Conservation (phyloP, 2,797 vertebrate species). For the Antrozous pallidus region DNA sequence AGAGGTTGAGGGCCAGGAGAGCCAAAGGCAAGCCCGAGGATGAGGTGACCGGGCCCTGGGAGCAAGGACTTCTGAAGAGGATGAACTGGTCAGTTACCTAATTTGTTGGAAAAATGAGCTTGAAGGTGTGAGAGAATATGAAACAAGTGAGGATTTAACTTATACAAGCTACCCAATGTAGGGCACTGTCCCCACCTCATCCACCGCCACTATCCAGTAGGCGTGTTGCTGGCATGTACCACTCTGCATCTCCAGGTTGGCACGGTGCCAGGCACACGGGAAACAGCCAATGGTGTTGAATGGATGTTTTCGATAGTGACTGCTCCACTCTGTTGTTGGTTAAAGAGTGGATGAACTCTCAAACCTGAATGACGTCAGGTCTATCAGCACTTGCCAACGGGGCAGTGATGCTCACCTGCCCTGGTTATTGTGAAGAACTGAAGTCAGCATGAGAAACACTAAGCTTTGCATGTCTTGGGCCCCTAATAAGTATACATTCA, state of each 20-base stretch:
- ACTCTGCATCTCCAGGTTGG: not conserved
- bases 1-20: not conserved
- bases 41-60: not conserved
- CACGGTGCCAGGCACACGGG: accelerated
- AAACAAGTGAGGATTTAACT: not conserved
- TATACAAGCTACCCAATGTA: too few relatives aligned
- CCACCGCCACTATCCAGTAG: accelerated
- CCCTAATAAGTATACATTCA: accelerated
- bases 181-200: not conserved
- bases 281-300: not conserved
- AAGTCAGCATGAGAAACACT: accelerated
- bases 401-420: not conserved
- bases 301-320: accelerated
- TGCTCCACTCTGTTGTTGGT: accelerated
- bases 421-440: not conserved
- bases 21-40: not conserved
- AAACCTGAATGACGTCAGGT: accelerated
- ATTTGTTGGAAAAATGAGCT: accelerated
- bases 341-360: too few relatives aligned
- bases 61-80: not conserved
- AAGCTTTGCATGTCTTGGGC: not conserved
- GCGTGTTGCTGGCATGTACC: accelerated
- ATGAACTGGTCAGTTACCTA: accelerated
- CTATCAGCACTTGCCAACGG: accelerated
- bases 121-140: accelerated